Conservation (phyloP, 30 jellyfish, hydroid and myxozoan genomes). For the Turritopsis rubra region DNA sequence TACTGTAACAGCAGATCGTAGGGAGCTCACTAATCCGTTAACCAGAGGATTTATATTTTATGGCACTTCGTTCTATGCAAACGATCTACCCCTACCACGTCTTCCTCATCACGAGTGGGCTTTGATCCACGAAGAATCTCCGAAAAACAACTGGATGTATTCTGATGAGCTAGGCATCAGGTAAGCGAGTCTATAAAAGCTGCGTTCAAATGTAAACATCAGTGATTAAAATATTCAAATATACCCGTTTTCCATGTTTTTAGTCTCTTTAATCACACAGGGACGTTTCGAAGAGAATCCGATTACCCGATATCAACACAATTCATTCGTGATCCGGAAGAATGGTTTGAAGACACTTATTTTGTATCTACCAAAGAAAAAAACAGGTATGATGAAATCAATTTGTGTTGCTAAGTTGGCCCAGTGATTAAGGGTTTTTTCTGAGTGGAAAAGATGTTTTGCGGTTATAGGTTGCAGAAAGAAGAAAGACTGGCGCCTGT, state of each 20-base stretch:
- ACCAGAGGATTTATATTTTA: conserved; percentile 54
- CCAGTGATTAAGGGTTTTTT: background rate
- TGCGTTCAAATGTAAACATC: background rate
- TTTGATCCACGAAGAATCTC: conserved; percentile 80
- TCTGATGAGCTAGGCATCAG: conserved; percentile 62
- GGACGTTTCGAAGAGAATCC: conserved; percentile 82
- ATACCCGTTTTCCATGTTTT: background rate
- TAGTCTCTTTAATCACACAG: no score
- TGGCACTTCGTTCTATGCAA: conserved; percentile 71
- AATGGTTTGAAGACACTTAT: conserved; percentile 45
- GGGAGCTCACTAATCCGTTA: conserved; percentile 9
- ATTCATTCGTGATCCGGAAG: conserved; percentile 47
- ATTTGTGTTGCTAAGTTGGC: background rate
- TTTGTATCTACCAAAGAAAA: conserved; percentile 55
- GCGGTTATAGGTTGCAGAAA: conserved; percentile 38
- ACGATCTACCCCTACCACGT: conserved; percentile 73
- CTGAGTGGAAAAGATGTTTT: background rate
- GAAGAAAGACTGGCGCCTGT: conserved; percentile 55
- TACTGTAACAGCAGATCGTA: conserved; percentile 20
- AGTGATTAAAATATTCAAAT: no score
- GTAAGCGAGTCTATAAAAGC: conserved; percentile 21
- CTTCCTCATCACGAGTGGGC: conserved; percentile 56
- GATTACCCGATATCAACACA: conserved; percentile 79
- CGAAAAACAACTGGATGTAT: conserved; percentile 72
- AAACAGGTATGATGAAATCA: conserved; percentile 40